phyloP scores from a whole-genome alignment of 2,888 invertebrate species.

The Drosophila nigritarsus region DNA sequence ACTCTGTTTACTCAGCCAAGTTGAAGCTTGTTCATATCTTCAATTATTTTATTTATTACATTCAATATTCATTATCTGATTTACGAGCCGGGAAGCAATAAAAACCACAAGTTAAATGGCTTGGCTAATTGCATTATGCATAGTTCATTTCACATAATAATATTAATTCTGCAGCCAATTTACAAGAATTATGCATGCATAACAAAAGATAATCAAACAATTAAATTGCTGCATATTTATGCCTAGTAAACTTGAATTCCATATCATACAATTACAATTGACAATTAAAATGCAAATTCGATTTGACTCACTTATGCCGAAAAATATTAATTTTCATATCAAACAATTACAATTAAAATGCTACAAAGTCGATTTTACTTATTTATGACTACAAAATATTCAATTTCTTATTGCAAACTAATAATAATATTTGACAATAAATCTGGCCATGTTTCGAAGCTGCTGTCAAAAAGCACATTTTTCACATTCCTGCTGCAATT shows the following conservation, averaged over 20 bases:
- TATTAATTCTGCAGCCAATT: not conserved
- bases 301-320: not conserved
- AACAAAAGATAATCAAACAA: not conserved
- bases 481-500: conserved; percentile 6
- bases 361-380: not conserved
- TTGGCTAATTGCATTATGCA: not conserved
- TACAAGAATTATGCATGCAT: not conserved
- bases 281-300: not conserved
- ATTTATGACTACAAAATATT: not conserved
- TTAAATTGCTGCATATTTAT: not conserved
- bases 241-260: not conserved
- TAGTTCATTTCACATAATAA: not conserved
- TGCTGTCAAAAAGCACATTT: conserved; percentile 15
- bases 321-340: not conserved
- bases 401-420: not conserved
- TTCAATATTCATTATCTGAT: not conserved
- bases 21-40: not conserved
- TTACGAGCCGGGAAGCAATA: not conserved
- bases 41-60: not conserved
- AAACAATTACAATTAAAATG: not conserved
- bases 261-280: not conserved
- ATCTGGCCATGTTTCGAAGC: not conserved
- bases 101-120: not conserved
- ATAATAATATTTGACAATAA: not conserved
- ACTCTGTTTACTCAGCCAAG: not conserved